Conservation (phyloP, 2,113 vertebrate genomes). For the Ochotona princeps region DNA sequence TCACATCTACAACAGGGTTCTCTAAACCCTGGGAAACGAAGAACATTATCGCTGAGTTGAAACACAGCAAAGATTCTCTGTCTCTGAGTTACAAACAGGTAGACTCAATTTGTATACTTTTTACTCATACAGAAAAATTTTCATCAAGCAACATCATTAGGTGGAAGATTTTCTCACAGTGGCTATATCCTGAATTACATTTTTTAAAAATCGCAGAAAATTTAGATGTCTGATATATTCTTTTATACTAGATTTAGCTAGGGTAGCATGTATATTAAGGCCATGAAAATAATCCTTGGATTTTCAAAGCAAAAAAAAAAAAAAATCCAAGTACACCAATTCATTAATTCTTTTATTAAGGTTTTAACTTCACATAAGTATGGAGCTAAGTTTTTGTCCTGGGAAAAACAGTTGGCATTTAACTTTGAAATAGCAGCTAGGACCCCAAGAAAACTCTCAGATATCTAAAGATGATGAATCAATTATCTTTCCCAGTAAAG, state of each 20-base stretch:
- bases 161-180: constrained; percentile 35
- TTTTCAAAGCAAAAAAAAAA: not conserved
- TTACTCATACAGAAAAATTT: constrained; percentile 82
- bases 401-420: not conserved
- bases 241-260: constrained; percentile 8
- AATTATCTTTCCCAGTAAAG: constrained; percentile 15
- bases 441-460: not conserved
- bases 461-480: not conserved
- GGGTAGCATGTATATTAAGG: not conserved
- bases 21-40: constrained; percentile 85
- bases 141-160: constrained; percentile 80
- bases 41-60: constrained; percentile 83
- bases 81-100: constrained; percentile 85
- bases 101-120: constrained; percentile 78
- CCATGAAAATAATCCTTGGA: constrained; percentile 17
- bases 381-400: not conserved
- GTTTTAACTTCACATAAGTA: not conserved
- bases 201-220: not conserved
- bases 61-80: constrained; percentile 78
- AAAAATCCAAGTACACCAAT: not conserved
- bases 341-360: not conserved
- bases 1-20: constrained; percentile 85
- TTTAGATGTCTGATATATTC: not conserved
- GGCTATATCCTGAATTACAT: constrained; percentile 73
- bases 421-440: not conserved